Conservation (phyloP, 2,888 invertebrate species). For the Brassicogethes aeneus region DNA sequence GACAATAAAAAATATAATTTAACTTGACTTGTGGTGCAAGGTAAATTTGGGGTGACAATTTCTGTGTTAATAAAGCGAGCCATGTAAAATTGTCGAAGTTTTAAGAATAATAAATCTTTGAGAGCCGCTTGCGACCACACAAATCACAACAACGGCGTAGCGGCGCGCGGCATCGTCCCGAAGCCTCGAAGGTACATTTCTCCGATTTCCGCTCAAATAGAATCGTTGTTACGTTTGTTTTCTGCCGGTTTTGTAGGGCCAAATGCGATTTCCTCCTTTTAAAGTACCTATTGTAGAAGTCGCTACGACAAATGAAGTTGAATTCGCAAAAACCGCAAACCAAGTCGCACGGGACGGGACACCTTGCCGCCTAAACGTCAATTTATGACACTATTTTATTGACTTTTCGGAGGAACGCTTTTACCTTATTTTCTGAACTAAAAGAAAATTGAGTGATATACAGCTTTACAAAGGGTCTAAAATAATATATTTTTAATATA, state of each 20-base stretch:
- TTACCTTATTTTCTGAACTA: too few species aligned
- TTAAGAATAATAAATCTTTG: slow-evolving; percentile 21
- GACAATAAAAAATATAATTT: too few species aligned
- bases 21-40: too few species aligned
- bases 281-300: slow-evolving; percentile 21
- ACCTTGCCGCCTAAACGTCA: background rate
- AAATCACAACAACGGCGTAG: slow-evolving; percentile 23
- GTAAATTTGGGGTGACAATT: too few species aligned
- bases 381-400: slow-evolving; percentile 2
- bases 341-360: slow-evolving; percentile 4
- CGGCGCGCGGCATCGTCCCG: too few species aligned
- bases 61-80: slow-evolving; percentile 19
- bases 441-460: too few species aligned
- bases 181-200: slow-evolving; percentile 13
- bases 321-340: slow-evolving; percentile 12
- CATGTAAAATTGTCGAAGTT: slow-evolving; percentile 13
- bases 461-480: too few species aligned
- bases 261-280: slow-evolving; percentile 17
- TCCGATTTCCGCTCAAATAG: slow-evolving; percentile 21
- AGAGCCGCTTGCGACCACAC: slow-evolving; percentile 18
- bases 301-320: slow-evolving; percentile 13
- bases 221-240: slow-evolving; percentile 21
- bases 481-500: too few species aligned
- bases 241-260: slow-evolving; percentile 18
- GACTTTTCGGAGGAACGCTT: too few species aligned